Percentiles rank a stretch among this genome's conserved stretches.
Evolutionary conservation across 2,113 vertebrate species (phyloP).

Genomic region (Apus apus): DNA sequence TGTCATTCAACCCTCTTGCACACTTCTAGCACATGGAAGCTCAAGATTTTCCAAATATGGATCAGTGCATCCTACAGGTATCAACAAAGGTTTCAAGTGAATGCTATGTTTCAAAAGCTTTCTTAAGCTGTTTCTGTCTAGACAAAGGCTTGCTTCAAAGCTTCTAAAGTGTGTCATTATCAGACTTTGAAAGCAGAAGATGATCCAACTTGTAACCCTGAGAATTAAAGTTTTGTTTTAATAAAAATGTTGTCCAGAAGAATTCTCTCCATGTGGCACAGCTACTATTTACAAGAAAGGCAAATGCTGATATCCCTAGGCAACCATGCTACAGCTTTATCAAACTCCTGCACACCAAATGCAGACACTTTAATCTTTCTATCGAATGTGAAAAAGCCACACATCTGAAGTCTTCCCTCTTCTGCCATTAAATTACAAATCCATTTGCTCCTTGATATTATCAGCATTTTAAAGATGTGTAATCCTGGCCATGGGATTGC

Average conservation of each 20-base stretch:
- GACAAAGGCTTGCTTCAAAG: constrained; percentile 51
- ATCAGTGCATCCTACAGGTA: not conserved
- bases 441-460: constrained; percentile 61
- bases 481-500: constrained; percentile 42
- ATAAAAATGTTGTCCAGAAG: constrained; percentile 15
- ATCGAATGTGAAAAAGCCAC: not conserved
- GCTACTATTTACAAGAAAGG: not conserved
- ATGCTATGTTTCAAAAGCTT: constrained; percentile 22
- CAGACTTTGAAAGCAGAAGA: constrained; percentile 28
- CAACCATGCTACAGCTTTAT: not conserved
- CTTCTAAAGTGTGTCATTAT: not conserved
- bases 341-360: not conserved
- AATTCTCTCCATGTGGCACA: not conserved
- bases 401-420: constrained; percentile 1
- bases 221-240: constrained; percentile 44
- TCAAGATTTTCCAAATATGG: not conserved
- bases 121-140: constrained; percentile 32
- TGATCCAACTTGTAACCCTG: not conserved
- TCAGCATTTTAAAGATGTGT: constrained; percentile 29
- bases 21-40: not conserved
- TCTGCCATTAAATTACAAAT: constrained; percentile 41
- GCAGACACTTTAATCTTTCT: constrained; percentile 38
- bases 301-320: not conserved
- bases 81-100: not conserved
- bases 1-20: not conserved